A percentile compares a stretch with the other conserved stretches of the same genome.
Conservation (phyloP, 2,797 vertebrate species). For the Buphagus erythrorhynchus region DNA sequence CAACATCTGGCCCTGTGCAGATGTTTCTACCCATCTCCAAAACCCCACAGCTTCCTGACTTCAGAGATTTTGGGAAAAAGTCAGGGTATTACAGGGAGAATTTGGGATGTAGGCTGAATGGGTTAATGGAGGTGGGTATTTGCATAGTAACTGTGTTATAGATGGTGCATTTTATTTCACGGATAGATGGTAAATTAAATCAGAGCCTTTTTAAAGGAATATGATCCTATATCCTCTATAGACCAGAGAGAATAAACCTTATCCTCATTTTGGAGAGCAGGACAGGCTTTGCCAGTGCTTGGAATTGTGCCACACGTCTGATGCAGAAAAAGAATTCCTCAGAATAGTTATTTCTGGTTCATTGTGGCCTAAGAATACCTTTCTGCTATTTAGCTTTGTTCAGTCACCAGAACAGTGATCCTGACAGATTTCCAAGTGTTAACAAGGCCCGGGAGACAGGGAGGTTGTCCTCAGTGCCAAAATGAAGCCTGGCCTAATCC, state of each 20-base stretch:
- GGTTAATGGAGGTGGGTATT: background rate
- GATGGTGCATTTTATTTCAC: background rate
- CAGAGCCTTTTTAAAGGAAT: background rate
- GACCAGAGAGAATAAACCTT: background rate
- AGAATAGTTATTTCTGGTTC: slow-evolving; percentile 6
- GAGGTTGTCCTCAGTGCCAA: background rate
- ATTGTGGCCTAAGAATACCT: slow-evolving; percentile 13
- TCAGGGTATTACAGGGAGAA: background rate
- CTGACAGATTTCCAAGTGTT: slow-evolving; percentile 35
- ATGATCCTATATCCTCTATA: background rate
- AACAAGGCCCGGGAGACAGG: background rate
- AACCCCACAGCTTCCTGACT: background rate
- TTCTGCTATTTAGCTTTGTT: slow-evolving; percentile 38
- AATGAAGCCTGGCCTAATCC: background rate
- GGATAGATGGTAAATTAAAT: background rate
- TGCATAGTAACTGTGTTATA: background rate
- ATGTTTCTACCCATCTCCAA: background rate
- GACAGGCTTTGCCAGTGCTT: background rate
- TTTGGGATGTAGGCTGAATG: background rate
- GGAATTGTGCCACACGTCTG: background rate
- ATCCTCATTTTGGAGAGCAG: background rate
- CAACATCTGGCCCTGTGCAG: background rate
- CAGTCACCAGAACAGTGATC: background rate
- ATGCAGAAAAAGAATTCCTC: background rate
- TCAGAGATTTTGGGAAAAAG: background rate